These are phyloP conservation scores for Himalopsyche anomala DNA, from an alignment of 2,888 invertebrate genomes.

Conservation along the genomic window DNA sequence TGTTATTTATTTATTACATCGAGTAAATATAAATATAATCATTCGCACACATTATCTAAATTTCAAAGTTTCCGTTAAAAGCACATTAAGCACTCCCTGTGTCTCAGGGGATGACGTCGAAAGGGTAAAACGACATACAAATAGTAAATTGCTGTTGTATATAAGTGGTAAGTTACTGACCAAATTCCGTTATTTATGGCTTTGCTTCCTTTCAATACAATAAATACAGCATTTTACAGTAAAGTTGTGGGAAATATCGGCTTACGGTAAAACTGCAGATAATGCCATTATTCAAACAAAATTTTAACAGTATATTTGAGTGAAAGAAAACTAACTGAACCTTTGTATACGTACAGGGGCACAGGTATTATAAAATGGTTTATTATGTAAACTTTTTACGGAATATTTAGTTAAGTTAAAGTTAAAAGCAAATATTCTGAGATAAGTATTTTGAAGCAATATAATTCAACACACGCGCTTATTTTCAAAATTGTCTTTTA, in stretches of 20 bases:
- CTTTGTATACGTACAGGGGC: not conserved
- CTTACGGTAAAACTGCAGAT: not conserved
- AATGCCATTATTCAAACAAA: not conserved
- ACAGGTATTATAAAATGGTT: not conserved
- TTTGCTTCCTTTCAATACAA: slow-evolving; percentile 22
- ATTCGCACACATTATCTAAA: no score
- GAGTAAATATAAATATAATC: no score
- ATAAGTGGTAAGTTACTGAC: slow-evolving; percentile 10
- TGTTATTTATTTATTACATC: no score
- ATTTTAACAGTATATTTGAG: not conserved
- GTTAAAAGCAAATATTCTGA: no score
- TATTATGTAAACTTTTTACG: not conserved
- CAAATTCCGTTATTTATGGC: slow-evolving; percentile 30
- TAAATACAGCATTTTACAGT: slow-evolving; percentile 15
- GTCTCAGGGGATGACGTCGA: not conserved
- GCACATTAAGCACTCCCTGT: no score
- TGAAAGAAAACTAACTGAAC: slow-evolving; percentile 1
- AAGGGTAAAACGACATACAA: not conserved
- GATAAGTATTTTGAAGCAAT: no score
- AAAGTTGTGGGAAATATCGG: slow-evolving; percentile 20
- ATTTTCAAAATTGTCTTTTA: no score
- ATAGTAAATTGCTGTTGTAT: not conserved
- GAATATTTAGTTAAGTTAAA: no score
- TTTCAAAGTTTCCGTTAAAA: no score
- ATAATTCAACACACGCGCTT: no score